These are phyloP conservation scores for Chionodraco myersi DNA, from an alignment of 2,113 vertebrate genomes.

Conservation along the genomic window DNA sequence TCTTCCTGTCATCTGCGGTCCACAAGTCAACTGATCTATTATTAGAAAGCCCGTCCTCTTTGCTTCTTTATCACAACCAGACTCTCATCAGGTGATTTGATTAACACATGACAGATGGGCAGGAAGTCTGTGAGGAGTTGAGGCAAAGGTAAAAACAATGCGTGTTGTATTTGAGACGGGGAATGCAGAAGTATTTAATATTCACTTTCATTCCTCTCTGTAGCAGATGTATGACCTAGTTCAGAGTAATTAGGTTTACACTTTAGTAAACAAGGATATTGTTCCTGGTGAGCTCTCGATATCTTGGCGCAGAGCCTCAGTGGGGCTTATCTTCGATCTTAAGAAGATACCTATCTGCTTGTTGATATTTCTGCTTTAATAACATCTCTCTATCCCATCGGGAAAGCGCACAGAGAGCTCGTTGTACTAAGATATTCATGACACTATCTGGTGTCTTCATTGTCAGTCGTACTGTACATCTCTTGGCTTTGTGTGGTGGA, in stretches of 20 bases:
- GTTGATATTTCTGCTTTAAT: conserved; percentile 55
- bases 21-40: conserved; percentile 88
- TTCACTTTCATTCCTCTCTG: conserved; percentile 79
- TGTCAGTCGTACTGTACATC: neutral
- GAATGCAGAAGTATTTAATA: conserved; percentile 65
- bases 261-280: conserved; percentile 79
- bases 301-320: conserved; percentile 37
- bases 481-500: neutral
- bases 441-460: neutral
- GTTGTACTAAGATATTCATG: neutral
- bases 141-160: conserved; percentile 35
- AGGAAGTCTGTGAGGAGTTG: conserved; percentile 65
- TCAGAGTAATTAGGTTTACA: conserved; percentile 82
- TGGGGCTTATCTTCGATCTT: conserved; percentile 68
- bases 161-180: neutral
- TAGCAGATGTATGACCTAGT: conserved; percentile 81
- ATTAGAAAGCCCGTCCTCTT: conserved; percentile 67
- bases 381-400: conserved; percentile 16
- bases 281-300: conserved; percentile 62
- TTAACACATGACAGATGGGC: conserved; percentile 79
- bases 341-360: conserved; percentile 68
- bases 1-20: conserved; percentile 96
- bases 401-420: conserved; percentile 4
- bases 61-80: conserved; percentile 84
- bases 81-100: conserved; percentile 92